Conservation (phyloP, 2,888 invertebrate genomes). For the Agrotis ipsilon region DNA sequence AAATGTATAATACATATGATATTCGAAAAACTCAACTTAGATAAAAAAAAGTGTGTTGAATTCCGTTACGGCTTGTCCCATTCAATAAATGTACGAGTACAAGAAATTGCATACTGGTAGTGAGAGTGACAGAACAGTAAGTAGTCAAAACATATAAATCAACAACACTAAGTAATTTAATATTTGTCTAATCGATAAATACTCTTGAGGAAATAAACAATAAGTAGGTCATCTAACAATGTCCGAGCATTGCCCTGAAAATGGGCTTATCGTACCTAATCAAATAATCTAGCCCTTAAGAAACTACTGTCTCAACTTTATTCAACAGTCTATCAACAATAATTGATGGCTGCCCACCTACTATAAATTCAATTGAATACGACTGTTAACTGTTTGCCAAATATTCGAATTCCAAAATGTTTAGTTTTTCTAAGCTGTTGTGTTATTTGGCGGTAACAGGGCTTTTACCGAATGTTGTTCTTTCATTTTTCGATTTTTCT, state of each 20-base stretch:
- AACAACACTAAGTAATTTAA: conserved; percentile 30
- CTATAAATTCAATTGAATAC: conserved; percentile 47
- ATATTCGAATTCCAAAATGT: conserved; percentile 38
- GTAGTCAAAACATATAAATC: conserved; percentile 18
- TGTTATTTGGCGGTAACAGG: conserved; percentile 12
- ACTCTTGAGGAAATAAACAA: conserved; percentile 47
- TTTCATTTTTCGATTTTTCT: conserved; percentile 24
- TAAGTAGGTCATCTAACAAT: conserved; percentile 61
- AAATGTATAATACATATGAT: conserved; percentile 4
- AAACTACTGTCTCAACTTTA: conserved; percentile 65
- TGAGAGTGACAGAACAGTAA: conserved; percentile 9
- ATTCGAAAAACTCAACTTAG: not conserved
- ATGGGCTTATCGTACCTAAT: conserved; percentile 67
- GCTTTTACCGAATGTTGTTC: conserved; percentile 35
- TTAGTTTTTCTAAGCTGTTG: conserved; percentile 31
- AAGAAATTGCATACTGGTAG: not conserved
- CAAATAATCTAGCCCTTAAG: conserved; percentile 68
- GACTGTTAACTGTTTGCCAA: conserved; percentile 18
- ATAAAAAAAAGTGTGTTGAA: not conserved
- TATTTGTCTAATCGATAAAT: conserved; percentile 40
- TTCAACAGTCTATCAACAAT: conserved; percentile 62
- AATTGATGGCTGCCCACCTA: conserved; percentile 44
- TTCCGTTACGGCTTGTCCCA: not conserved
- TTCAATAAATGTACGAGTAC: not conserved
- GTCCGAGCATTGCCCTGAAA: conserved; percentile 64